Conservation (phyloP, 2,113 vertebrate species). For the Otis tarda region DNA sequence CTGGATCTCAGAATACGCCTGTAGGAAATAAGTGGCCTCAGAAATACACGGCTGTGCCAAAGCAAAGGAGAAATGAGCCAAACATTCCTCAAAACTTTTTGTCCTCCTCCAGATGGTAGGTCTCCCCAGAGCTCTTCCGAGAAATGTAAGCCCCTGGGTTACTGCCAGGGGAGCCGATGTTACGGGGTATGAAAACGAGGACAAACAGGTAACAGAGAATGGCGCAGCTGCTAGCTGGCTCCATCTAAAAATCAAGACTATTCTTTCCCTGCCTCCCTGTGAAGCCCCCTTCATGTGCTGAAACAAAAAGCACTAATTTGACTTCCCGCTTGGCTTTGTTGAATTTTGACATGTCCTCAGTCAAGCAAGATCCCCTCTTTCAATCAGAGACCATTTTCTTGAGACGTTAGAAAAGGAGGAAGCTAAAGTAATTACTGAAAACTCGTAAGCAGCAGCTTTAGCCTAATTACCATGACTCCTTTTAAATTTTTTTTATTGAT, state of each 20-base stretch:
- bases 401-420: constrained; percentile 62
- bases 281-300: constrained; percentile 19
- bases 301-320: constrained; percentile 72
- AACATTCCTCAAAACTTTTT: neutral
- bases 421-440: constrained; percentile 71
- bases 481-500: constrained; percentile 75
- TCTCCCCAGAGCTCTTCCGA: neutral
- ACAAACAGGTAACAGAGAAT: constrained; percentile 55
- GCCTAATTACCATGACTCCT: constrained; percentile 69
- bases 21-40: neutral
- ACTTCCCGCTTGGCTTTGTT: constrained; percentile 64
- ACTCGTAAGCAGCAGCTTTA: constrained; percentile 72
- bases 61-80: neutral
- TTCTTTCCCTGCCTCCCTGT: constrained; percentile 41
- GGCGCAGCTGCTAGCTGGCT: constrained; percentile 64
- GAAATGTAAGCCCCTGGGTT: neutral
- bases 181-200: neutral
- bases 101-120: neutral
- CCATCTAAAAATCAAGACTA: constrained; percentile 60
- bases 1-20: neutral
- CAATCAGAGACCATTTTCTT: constrained; percentile 75
- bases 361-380: constrained; percentile 64
- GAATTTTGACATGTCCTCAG: constrained; percentile 66
- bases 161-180: neutral
- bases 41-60: neutral